phyloP scores from a whole-genome alignment of 92 coral and sea anemone species.

The Paramuricea clavata region DNA sequence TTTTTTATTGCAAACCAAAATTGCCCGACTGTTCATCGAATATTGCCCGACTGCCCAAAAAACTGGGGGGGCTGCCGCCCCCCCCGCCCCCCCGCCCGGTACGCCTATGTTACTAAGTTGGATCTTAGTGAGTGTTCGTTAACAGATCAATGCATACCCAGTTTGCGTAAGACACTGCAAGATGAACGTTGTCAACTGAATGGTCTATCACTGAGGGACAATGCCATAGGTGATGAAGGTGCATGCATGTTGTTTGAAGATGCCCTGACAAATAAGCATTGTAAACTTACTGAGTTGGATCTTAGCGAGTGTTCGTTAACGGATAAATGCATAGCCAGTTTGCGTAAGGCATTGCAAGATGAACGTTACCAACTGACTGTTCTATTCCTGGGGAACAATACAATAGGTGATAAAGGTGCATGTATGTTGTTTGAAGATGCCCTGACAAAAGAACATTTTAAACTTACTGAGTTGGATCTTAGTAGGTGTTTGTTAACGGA shows the following conservation, averaged over 20 bases:
- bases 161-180: slow-evolving; percentile 14
- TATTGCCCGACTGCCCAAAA: neutral
- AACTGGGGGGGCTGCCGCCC: no score
- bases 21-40: slow-evolving; percentile 23
- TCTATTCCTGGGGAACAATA: no score
- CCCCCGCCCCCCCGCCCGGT: no score
- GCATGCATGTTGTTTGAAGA: neutral
- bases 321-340: neutral
- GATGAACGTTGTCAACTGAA: slow-evolving; percentile 15
- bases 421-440: neutral
- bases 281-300: neutral
- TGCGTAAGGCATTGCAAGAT: no score
- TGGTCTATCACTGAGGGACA: neutral
- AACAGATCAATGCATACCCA: neutral
- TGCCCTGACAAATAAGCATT: neutral
- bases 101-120: slow-evolving; percentile 33
- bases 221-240: neutral
- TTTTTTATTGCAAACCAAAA: no score
- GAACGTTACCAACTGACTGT: no score
- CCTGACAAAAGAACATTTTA: neutral
- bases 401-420: no score
- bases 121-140: neutral
- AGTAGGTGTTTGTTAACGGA: neutral
- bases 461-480: neutral
- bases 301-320: neutral